Percentiles rank a stretch among this genome's conserved stretches.
Evolutionary conservation across 2,797 vertebrate genomes (phyloP).

Genomic region (Hephaestus fuliginosus): DNA sequence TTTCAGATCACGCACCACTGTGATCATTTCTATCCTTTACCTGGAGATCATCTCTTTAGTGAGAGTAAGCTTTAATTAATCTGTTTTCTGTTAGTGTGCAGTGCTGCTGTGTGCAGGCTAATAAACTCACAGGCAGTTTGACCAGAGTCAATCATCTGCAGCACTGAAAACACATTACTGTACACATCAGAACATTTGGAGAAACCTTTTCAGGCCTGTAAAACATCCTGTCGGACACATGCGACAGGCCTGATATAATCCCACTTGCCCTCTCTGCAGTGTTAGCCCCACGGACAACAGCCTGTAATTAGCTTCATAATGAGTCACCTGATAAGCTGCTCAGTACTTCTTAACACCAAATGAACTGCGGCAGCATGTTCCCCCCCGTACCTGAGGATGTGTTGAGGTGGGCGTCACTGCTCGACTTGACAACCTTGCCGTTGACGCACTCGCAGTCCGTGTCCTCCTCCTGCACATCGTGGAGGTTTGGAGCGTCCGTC

Average conservation of each 20-base stretch:
- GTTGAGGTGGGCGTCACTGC: conserved; percentile 91
- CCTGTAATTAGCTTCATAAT: conserved; percentile 43
- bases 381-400: conserved; percentile 87
- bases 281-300: background rate
- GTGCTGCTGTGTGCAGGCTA: background rate
- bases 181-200: conserved; percentile 5
- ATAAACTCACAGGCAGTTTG: background rate
- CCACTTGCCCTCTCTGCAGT: conserved; percentile 1
- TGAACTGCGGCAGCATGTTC: background rate
- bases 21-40: background rate
- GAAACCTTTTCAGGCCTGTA: background rate
- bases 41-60: background rate
- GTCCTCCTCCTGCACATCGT: conserved; percentile 80
- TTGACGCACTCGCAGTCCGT: conserved; percentile 78
- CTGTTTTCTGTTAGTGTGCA: background rate
- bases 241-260: conserved; percentile 24
- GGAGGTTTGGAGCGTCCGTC: conserved; percentile 72
- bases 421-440: conserved; percentile 92
- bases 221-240: conserved; percentile 1
- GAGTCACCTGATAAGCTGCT: conserved; percentile 48
- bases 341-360: conserved; percentile 14
- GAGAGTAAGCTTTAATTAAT: background rate
- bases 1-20: background rate
- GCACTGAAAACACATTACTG: background rate
- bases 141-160: background rate